A percentile compares a stretch with the other conserved stretches of the same genome.
phyloP scores from a whole-genome alignment of 2,888 invertebrate species.

The Hecatera dysodea region DNA sequence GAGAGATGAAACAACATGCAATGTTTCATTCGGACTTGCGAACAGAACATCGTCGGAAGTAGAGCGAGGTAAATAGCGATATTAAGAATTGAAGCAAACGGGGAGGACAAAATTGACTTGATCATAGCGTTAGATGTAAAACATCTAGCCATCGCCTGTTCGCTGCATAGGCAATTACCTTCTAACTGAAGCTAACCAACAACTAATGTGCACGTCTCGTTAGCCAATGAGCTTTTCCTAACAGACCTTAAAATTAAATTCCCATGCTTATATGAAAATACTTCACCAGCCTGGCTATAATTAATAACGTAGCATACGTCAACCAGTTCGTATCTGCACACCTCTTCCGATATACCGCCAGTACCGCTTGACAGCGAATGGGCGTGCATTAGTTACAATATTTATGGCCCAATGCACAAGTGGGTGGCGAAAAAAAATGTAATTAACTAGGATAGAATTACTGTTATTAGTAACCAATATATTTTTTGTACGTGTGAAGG shows the following conservation, averaged over 20 bases:
- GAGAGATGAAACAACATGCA: conserved; percentile 30
- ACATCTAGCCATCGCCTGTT: neutral
- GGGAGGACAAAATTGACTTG: neutral
- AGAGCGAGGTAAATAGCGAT: conserved; percentile 8
- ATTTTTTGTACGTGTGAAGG: conserved; percentile 52
- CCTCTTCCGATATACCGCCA: conserved; percentile 75
- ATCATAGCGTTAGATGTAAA: neutral
- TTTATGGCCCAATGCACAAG: conserved; percentile 61
- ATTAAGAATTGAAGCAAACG: neutral
- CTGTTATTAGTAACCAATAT: conserved; percentile 60
- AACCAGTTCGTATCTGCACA: conserved; percentile 77
- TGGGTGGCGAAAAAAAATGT: conserved; percentile 65
- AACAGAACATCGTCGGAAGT: conserved; percentile 30
- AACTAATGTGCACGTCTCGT: conserved; percentile 40
- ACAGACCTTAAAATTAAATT: conserved; percentile 69
- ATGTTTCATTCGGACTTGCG: conserved; percentile 23
- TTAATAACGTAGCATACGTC: conserved; percentile 77
- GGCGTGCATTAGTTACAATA: conserved; percentile 76
- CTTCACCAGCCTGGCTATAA: conserved; percentile 71
- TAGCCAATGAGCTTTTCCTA: conserved; percentile 49
- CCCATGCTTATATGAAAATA: conserved; percentile 72
- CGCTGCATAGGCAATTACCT: conserved; percentile 3
- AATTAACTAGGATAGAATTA: conserved; percentile 61
- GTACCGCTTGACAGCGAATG: conserved; percentile 79
- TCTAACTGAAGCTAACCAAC: conserved; percentile 19